Conservation (phyloP, 2,113 vertebrate species). For the Dascyllus trimaculatus region DNA sequence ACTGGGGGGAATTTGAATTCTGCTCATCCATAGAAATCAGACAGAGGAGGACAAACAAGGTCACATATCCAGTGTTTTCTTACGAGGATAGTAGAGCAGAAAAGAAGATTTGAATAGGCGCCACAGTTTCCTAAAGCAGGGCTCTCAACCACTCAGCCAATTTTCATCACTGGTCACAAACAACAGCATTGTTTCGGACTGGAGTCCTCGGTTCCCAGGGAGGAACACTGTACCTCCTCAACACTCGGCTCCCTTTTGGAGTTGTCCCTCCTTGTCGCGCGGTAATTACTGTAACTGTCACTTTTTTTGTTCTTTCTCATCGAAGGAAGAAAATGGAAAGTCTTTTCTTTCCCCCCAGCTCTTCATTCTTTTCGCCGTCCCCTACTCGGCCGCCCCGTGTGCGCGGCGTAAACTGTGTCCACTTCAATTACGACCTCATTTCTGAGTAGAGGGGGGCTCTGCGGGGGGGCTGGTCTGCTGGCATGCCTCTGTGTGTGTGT, state of each 20-base stretch:
- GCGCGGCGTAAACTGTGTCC: constrained; percentile 81
- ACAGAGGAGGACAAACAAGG: constrained; percentile 72
- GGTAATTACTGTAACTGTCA: constrained; percentile 88
- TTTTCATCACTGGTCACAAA: constrained; percentile 78
- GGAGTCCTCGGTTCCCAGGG: constrained; percentile 80
- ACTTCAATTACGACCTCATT: constrained; percentile 86
- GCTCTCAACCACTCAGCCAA: constrained; percentile 74
- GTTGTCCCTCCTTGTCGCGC: constrained; percentile 78
- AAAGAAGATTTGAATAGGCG: constrained; percentile 75
- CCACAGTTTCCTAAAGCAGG: constrained; percentile 70
- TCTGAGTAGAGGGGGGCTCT: constrained; percentile 63
- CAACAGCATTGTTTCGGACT: constrained; percentile 79
- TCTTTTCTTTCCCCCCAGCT: constrained; percentile 66
- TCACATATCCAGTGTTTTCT: constrained; percentile 73
- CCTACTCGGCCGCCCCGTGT: constrained; percentile 65
- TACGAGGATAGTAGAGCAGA: constrained; percentile 72
- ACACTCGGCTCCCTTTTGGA: constrained; percentile 78
- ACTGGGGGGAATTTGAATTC: constrained; percentile 68
- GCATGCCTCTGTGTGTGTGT: constrained; percentile 52
- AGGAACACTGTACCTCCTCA: constrained; percentile 82
- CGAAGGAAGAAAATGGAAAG: constrained; percentile 84
- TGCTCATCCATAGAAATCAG: constrained; percentile 72
- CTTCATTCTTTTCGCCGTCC: constrained; percentile 69
- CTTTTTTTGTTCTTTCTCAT: constrained; percentile 87
- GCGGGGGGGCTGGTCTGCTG: constrained; percentile 66